Evolutionary conservation across 2,797 vertebrate species (phyloP).

Genomic region (Phalanger gymnotis): DNA sequence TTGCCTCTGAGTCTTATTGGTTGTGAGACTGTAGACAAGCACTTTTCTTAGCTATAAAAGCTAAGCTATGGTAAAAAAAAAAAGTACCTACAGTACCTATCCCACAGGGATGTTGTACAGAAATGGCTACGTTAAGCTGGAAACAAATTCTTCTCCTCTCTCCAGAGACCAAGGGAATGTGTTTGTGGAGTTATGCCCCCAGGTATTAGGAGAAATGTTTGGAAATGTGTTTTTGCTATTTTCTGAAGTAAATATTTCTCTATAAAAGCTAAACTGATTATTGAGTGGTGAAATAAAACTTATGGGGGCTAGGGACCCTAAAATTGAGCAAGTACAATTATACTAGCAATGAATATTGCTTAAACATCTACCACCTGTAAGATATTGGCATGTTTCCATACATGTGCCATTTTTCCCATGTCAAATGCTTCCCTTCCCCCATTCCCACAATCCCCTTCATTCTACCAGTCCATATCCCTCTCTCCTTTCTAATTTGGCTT

Average conservation of each 20-base stretch:
- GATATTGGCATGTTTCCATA: background rate
- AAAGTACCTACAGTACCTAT: background rate
- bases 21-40: background rate
- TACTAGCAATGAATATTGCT: background rate
- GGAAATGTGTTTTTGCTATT: background rate
- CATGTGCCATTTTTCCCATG: background rate
- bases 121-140: background rate
- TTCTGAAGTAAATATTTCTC: background rate
- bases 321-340: background rate
- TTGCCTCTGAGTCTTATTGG: background rate
- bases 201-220: background rate
- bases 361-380: background rate
- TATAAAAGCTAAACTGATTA: background rate
- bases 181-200: background rate
- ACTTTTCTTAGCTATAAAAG: background rate
- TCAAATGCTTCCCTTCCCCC: background rate
- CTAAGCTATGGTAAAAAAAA: background rate
- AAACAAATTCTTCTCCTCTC: background rate
- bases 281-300: background rate
- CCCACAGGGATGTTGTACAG: background rate
- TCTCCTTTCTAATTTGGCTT: background rate
- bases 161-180: background rate
- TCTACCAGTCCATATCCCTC: background rate
- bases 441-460: background rate
- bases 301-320: background rate